Evolutionary conservation across 2,113 vertebrate genomes (phyloP).

Genomic region (Megaleporinus macrocephalus): DNA sequence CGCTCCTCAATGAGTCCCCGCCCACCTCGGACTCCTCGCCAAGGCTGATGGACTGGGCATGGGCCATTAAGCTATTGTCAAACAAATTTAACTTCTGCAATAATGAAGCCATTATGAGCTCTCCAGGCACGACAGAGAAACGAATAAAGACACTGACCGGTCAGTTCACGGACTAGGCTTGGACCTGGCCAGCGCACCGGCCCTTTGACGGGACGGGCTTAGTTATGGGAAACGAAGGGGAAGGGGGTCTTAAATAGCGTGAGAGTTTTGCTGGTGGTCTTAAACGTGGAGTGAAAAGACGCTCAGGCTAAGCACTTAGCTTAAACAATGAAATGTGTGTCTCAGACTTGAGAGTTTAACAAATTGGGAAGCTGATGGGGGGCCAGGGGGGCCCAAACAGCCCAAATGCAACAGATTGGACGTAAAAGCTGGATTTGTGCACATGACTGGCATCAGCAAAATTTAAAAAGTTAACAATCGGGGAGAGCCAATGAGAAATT

Average conservation of each 20-base stretch:
- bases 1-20: slow-evolving; percentile 73
- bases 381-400: too few relatives aligned
- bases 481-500: too few relatives aligned
- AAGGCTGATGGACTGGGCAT: slow-evolving; percentile 77
- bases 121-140: slow-evolving; percentile 74
- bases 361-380: slow-evolving; percentile 9
- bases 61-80: slow-evolving; percentile 80
- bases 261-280: slow-evolving; percentile 67
- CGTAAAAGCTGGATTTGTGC: not conserved
- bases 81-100: slow-evolving; percentile 82
- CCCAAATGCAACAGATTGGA: not conserved
- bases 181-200: slow-evolving; percentile 71
- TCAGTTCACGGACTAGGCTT: slow-evolving; percentile 78
- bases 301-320: slow-evolving; percentile 32
- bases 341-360: slow-evolving; percentile 38
- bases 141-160: slow-evolving; percentile 78
- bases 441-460: not conserved
- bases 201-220: slow-evolving; percentile 77
- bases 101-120: slow-evolving; percentile 86
- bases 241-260: slow-evolving; percentile 69
- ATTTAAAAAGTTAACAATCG: not conserved
- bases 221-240: slow-evolving; percentile 69
- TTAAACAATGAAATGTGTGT: slow-evolving; percentile 45
- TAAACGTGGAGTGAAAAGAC: slow-evolving; percentile 44
- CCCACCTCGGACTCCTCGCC: slow-evolving; percentile 69